A percentile compares a stretch with the other conserved stretches of the same genome.
These are phyloP conservation scores for Pseudanteris insignis DNA, from an alignment of 2,888 invertebrate genomes.

Conservation along the genomic window DNA sequence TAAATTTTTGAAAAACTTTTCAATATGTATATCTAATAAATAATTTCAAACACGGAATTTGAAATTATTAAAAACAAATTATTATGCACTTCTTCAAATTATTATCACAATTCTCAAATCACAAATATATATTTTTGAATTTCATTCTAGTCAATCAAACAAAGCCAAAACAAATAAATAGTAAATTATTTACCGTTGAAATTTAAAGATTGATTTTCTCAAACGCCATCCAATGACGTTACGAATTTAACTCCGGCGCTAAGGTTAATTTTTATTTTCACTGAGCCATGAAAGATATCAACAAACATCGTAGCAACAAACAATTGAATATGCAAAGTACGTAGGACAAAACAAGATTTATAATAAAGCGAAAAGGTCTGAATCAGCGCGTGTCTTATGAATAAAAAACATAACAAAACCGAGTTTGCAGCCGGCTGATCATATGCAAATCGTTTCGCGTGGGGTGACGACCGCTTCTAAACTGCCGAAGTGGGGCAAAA, in stretches of 20 bases:
- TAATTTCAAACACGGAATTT: no score
- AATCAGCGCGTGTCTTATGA: slow-evolving; percentile 44
- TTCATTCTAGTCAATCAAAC: not conserved
- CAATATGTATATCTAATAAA: no score
- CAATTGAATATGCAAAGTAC: slow-evolving; percentile 38
- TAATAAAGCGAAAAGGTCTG: slow-evolving; percentile 46
- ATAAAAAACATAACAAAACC: slow-evolving; percentile 48
- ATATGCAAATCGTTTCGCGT: slow-evolving; percentile 49
- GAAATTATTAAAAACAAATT: no score
- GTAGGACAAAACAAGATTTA: slow-evolving; percentile 51
- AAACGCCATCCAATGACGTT: no score
- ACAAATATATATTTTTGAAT: no score
- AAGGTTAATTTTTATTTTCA: no score
- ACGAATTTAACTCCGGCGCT: no score
- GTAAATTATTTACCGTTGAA: no score
- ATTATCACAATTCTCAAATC: no score
- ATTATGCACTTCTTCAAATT: no score
- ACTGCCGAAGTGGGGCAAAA: slow-evolving; percentile 48
- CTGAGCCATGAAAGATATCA: slow-evolving; percentile 1
- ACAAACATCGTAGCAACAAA: slow-evolving; percentile 26
- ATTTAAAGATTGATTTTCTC: no score
- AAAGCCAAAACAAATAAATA: not conserved
- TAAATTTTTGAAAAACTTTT: no score
- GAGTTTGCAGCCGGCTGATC: slow-evolving; percentile 54
- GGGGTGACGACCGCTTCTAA: slow-evolving; percentile 47